phyloP scores from a whole-genome alignment of 2,113 vertebrate species.

The Eretmodus cyanostictus region DNA sequence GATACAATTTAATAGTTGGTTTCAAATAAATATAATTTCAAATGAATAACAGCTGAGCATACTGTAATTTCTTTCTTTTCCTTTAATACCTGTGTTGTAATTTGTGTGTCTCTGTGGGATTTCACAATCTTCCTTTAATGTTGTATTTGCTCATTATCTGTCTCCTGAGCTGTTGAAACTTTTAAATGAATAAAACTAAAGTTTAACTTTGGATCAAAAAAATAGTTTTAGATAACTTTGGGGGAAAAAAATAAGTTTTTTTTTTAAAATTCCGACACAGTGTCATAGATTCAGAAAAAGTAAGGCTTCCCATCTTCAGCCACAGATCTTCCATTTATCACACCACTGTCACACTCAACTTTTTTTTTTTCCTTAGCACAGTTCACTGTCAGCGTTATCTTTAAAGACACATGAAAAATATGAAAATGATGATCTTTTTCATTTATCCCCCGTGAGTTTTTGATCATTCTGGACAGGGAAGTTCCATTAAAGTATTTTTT shows the following conservation, averaged over 20 bases:
- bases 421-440: not conserved
- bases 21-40: not conserved
- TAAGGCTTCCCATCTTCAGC: not conserved
- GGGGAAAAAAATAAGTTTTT: not conserved
- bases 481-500: not conserved
- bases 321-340: not conserved
- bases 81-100: not conserved
- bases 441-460: not conserved
- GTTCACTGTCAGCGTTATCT: not conserved
- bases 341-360: not conserved
- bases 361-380: not conserved
- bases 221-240: not conserved
- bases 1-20: not conserved
- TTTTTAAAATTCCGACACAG: not conserved
- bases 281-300: not conserved
- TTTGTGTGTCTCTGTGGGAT: not conserved
- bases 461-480: constrained; percentile 2
- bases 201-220: not conserved
- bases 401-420: not conserved
- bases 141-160: not conserved
- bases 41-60: not conserved
- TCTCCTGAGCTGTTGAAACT: not conserved
- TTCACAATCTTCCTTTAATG: not conserved
- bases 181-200: not conserved
- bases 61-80: not conserved